Evolutionary conservation across 2,888 invertebrate species (phyloP).

Genomic region (Hofmannophila pseudospretella): DNA sequence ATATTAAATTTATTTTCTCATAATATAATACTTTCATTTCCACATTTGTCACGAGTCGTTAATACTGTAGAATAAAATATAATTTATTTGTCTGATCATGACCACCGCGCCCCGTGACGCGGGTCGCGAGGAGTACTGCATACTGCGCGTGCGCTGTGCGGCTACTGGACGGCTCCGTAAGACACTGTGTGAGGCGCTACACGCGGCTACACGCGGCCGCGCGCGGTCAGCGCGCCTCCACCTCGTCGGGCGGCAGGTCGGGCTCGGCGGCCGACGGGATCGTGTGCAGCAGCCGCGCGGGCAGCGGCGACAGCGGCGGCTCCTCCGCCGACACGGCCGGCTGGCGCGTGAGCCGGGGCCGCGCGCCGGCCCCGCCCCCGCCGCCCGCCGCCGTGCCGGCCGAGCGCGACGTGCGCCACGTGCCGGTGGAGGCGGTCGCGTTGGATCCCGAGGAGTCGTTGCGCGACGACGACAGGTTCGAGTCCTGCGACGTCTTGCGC

Average conservation of each 20-base stretch:
- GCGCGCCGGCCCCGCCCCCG: constrained; percentile 80
- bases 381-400: constrained; percentile 88
- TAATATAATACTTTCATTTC: constrained; percentile 32
- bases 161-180: too few species aligned
- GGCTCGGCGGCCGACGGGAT: constrained; percentile 64
- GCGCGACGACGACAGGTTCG: constrained; percentile 91
- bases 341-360: constrained; percentile 88
- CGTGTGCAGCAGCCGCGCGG: constrained; percentile 48
- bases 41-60: constrained; percentile 22
- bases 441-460: constrained; percentile 94
- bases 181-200: too few species aligned
- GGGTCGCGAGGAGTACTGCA: too few species aligned
- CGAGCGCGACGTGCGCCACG: constrained; percentile 92
- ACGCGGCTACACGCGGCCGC: constrained; percentile 1
- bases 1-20: constrained; percentile 29
- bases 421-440: constrained; percentile 93
- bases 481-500: constrained; percentile 95
- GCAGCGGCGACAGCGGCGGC: constrained; percentile 67
- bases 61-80: constrained; percentile 37
- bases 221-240: constrained; percentile 34
- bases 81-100: constrained; percentile 24
- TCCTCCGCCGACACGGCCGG: constrained; percentile 89
- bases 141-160: too few species aligned
- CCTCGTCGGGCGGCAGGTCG: constrained; percentile 46
- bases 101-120: too few species aligned